Evolutionary conservation across 2,888 invertebrate species (phyloP), one percentile per base, ranked within the genome.

Genomic region (Tortricodes alternella): DNA sequence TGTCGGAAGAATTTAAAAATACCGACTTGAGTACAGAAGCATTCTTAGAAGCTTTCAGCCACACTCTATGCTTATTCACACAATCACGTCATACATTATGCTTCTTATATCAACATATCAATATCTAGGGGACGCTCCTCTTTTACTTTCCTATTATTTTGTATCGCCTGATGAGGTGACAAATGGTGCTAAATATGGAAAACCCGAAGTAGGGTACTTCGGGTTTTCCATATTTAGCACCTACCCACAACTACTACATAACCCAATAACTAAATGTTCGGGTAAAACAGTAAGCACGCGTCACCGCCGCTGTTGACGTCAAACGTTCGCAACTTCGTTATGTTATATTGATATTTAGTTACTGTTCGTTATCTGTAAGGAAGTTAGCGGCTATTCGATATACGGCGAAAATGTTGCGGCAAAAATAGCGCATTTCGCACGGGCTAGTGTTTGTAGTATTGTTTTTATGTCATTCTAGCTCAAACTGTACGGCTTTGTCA

Each of bases 41-140:
- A 4, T 48, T 53, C 39, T 34, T 18, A 32, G 39, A 39, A 46
- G 39, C 37, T 27, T 53, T 41, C 39, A 46, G 32, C 9, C 29
- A 53, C n/a, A n/a, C n/a, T n/a, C n/a, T n/a, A n/a, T n/a, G n/a
- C n/a, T n/a, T n/a, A n/a, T n/a, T n/a, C n/a, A n/a, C n/a, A n/a
- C n/a, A n/a, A n/a, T n/a, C n/a, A n/a, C n/a, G n/a, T n/a, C n/a
- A n/a, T n/a, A n/a, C n/a, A n/a, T n/a, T n/a, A n/a, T n/a, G n/a
- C n/a, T n/a, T n/a, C n/a, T n/a, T n/a, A n/a, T n/a, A n/a, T n/a
- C n/a, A n/a, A n/a, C n/a, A n/a, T n/a, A n/a, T n/a, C n/a, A n/a
- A n/a, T n/a, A n/a, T n/a, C n/a, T n/a, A n/a, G n/a, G n/a, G n/a
- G n/a, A n/a, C n/a, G n/a, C n/a, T n/a, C n/a, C n/a, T n/a, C n/a